Conservation (phyloP, 2,113 vertebrate species). For the Clarias gariepinus region DNA sequence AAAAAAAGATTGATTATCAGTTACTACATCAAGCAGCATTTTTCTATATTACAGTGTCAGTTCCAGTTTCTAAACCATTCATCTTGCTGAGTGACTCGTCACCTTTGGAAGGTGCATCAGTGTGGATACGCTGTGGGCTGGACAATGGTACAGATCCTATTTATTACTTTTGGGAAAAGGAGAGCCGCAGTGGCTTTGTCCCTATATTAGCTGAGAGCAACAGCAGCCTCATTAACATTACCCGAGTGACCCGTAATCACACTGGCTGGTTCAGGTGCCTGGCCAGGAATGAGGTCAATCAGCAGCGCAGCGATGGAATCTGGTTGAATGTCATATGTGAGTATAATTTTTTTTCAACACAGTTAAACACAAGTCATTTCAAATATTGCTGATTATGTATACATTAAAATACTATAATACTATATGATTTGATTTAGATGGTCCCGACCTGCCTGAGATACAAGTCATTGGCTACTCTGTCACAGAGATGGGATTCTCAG, state of each 20-base stretch:
- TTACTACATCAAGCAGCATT: background rate
- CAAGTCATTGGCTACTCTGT: conserved; percentile 77
- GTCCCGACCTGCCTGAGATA: conserved; percentile 82
- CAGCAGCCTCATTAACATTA: conserved; percentile 65
- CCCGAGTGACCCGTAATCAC: conserved; percentile 73
- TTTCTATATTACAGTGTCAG: conserved; percentile 58
- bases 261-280: conserved; percentile 83
- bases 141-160: conserved; percentile 82
- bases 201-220: conserved; percentile 61
- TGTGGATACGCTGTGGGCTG: conserved; percentile 75
- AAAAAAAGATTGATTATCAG: background rate
- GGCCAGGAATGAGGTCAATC: conserved; percentile 78
- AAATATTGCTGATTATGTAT: background rate
- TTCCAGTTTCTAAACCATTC: conserved; percentile 81
- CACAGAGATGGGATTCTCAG: conserved; percentile 75
- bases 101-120: conserved; percentile 70
- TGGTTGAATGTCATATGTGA: conserved; percentile 86
- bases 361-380: background rate
- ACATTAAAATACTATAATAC: background rate
- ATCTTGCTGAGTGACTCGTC: conserved; percentile 70
- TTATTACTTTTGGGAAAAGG: conserved; percentile 78
- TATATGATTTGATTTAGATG: conserved; percentile 66
- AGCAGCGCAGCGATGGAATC: conserved; percentile 70
- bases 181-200: conserved; percentile 53
- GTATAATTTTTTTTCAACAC: conserved; percentile 54